Base-by-base conservation (phyloP, 2,113 vertebrate species). In the Osmerus eperlanus region DNA sequence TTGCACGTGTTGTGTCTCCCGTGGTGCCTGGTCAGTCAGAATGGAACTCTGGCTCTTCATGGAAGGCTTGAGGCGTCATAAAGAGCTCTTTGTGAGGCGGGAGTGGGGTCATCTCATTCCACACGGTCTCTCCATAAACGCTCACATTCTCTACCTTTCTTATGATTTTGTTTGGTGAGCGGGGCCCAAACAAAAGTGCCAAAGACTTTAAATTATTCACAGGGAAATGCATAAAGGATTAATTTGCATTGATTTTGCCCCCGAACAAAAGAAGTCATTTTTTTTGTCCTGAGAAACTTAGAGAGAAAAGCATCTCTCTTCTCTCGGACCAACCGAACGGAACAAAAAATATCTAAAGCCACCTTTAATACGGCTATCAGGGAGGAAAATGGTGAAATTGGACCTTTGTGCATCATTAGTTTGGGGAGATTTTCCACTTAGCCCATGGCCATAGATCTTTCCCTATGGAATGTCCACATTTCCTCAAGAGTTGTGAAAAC, bases 221-320 rank as follows among this genome's bases (percentile, higher is more conserved):
- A 86, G 83, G 75, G 83, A 89, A 91, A 90, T 79, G 87, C 79
- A 92, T 88, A 93, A 93, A 92, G 86, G 91, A 88, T 89, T 89
- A 74, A 92, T 93, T 93, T 93, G 90, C 91, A 93, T 93, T 86
- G 89, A 93, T 91, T 92, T 91, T 74, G 76, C 84, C 74, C 74
- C 36, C 59, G 70, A 52, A 91, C 89, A 91, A 92, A 90, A 83
- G 86, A 54, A 84, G 84, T 83, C 41, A 77, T 87, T 92, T 91
- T 89, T 87, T 89, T 87, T 89, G 78, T 67, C 53, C 76, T 74
- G 61, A 79, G 67, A 63, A 83, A 76, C 73, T 47, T 52, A 75
- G 74, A 89, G 65, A 80, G 84, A 73, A 81, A 77, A 80, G 87
- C 70, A 77, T 84, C 91, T 90, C 77, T 81, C 80, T 79, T 47